Conservation (phyloP, 2,113 vertebrate species). For the Variabilichromis moorii region DNA sequence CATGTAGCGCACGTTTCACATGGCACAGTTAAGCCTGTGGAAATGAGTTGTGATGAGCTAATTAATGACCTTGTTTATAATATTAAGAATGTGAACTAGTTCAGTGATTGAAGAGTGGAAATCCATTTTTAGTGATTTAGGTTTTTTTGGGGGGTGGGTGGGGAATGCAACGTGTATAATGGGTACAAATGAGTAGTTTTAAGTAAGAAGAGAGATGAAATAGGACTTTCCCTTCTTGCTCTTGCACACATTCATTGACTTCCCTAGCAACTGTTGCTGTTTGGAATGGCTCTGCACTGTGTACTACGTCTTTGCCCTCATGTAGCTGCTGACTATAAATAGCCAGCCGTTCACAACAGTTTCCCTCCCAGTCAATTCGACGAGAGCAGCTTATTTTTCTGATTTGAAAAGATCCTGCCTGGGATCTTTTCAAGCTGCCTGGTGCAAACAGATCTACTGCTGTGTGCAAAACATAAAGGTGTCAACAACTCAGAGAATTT, state of each 20-base stretch:
- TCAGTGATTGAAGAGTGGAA: neutral
- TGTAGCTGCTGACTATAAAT: conserved; percentile 57
- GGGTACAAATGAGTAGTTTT: neutral
- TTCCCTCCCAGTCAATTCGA: conserved; percentile 7
- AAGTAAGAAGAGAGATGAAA: neutral
- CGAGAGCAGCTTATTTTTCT: conserved; percentile 6
- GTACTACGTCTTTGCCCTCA: conserved; percentile 12
- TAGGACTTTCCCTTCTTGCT: neutral
- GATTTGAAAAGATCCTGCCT: neutral
- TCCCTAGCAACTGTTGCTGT: conserved; percentile 57
- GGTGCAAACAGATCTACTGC: conserved; percentile 1
- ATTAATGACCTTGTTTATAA: neutral
- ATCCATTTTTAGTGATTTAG: neutral
- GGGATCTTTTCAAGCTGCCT: neutral
- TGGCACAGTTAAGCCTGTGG: neutral
- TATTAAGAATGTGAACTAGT: neutral
- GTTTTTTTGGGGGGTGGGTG: neutral
- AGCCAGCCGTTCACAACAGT: conserved; percentile 23
- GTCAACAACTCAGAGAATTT: conserved; percentile 21
- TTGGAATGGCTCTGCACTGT: conserved; percentile 21
- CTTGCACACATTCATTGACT: neutral
- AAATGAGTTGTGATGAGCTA: neutral
- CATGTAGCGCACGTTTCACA: neutral
- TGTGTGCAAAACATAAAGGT: conserved; percentile 32
- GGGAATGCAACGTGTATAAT: neutral